Percentiles rank a stretch among this genome's conserved stretches.
Conservation (phyloP, 2,797 vertebrate species). For the Rhabdomys pumilio region DNA sequence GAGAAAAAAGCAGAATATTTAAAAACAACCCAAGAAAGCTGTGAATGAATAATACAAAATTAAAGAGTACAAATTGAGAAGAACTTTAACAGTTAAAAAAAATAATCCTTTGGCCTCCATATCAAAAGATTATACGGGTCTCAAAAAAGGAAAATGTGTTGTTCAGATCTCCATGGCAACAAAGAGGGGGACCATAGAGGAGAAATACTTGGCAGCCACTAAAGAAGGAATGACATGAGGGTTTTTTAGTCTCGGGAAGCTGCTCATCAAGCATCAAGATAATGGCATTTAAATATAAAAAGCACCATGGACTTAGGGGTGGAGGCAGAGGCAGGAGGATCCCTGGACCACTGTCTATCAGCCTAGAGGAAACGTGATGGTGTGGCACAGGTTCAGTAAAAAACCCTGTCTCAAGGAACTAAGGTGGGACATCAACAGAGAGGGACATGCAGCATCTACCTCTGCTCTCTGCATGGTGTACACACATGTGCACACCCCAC, state of each 20-base stretch:
- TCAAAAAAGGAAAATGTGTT: background rate
- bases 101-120: background rate
- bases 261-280: background rate
- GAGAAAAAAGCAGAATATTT: background rate
- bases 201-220: background rate
- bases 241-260: background rate
- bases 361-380: background rate
- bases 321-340: background rate
- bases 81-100: background rate
- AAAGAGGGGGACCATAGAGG: background rate
- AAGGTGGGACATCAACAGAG: background rate
- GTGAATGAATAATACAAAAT: background rate
- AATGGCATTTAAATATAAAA: background rate
- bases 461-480: background rate
- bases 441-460: background rate
- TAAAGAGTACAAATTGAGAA: background rate
- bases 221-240: background rate
- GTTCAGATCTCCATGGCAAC: background rate
- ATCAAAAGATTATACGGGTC: background rate
- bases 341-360: background rate
- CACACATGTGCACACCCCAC: background rate
- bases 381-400: background rate
- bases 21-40: background rate
- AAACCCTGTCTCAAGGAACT: background rate
- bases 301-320: background rate